These are phyloP conservation scores for Panopea generosa DNA, from an alignment of 2,888 invertebrate genomes.

Conservation along the genomic window DNA sequence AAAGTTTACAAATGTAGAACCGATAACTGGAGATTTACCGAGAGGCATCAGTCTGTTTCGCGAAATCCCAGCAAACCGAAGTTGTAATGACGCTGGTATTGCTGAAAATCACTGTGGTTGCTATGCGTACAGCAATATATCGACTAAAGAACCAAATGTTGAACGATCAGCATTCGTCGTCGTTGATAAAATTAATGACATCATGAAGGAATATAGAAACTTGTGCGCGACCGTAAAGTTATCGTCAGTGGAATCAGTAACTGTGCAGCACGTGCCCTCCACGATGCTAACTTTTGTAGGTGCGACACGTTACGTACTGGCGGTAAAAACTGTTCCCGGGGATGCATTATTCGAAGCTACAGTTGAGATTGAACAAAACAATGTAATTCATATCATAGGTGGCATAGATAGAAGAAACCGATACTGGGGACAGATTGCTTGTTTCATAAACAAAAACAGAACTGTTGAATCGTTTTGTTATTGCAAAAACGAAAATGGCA, in stretches of 20 bases:
- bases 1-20: too few species aligned
- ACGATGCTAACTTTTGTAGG: conserved; percentile 67
- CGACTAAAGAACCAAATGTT: conserved; percentile 86
- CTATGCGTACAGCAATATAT: conserved; percentile 91
- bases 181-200: conserved; percentile 87
- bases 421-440: too few species aligned
- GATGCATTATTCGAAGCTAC: conserved; percentile 93
- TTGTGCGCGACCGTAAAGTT: conserved; percentile 85
- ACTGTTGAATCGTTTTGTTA: too few species aligned
- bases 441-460: too few species aligned
- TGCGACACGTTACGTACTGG: conserved; percentile 91
- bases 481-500: too few species aligned
- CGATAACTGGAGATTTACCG: too few species aligned
- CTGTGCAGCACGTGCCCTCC: too few species aligned
- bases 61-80: conserved; percentile 89
- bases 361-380: conserved; percentile 81
- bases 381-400: too few species aligned
- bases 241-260: conserved; percentile 77
- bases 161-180: conserved; percentile 86
- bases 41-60: conserved; percentile 82
- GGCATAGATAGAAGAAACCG: too few species aligned
- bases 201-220: conserved; percentile 86
- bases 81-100: conserved; percentile 94
- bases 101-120: conserved; percentile 99
- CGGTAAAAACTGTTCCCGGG: conserved; percentile 91